Percentiles rank a stretch among this genome's conserved stretches.
Evolutionary conservation across 64 coral and sea anemone genomes (phyloP).

Genomic region (Actinia tenebrosa): DNA sequence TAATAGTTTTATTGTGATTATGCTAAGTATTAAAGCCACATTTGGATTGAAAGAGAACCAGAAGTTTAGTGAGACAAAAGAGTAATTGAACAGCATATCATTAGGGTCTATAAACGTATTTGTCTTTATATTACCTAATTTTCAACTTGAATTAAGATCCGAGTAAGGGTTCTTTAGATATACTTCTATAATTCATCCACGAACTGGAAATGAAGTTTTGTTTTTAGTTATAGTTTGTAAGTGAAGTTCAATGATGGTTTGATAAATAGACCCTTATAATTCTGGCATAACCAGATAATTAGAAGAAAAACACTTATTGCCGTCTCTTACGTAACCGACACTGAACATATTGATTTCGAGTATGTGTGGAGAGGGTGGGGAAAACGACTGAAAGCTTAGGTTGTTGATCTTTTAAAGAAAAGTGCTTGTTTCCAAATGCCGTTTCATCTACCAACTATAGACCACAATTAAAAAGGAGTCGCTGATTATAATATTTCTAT

Average conservation of each 20-base stretch:
- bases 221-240: neutral
- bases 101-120: neutral
- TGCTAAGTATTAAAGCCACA: neutral
- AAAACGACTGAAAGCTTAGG: too few relatives aligned
- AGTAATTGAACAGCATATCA: neutral
- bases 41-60: neutral
- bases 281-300: neutral
- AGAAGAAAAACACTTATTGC: neutral
- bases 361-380: too few relatives aligned
- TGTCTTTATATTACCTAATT: neutral
- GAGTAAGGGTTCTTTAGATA: neutral
- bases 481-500: too few relatives aligned
- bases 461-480: too few relatives aligned
- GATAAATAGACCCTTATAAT: neutral
- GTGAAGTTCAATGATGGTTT: neutral
- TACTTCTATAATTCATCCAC: neutral
- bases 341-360: too few relatives aligned
- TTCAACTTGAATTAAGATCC: neutral
- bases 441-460: too few relatives aligned
- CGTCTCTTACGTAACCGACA: neutral
- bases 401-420: too few relatives aligned
- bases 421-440: too few relatives aligned
- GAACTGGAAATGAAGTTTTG: neutral
- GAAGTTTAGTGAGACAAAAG: neutral
- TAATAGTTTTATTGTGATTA: neutral